Conservation (phyloP, 2,797 vertebrate species). For the Danio kyathit region DNA sequence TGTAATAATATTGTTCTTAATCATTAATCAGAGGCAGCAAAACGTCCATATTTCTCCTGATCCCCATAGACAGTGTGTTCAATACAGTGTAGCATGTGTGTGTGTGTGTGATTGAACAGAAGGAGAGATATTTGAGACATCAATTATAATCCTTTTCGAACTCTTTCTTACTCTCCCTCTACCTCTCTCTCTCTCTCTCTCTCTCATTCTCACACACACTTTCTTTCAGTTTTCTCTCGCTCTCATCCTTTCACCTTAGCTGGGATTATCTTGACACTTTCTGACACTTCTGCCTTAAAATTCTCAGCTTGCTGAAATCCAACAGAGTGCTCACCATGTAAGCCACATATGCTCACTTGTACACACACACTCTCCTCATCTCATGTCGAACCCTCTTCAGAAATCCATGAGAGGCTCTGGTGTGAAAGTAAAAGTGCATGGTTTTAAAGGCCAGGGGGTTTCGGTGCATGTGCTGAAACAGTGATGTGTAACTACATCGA, state of each 20-base stretch:
- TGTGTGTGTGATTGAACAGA: not conserved
- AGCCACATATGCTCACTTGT: conserved; percentile 15
- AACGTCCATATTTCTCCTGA: not conserved
- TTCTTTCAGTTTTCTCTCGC: conserved; percentile 44
- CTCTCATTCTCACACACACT: conserved; percentile 15
- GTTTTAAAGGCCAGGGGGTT: conserved; percentile 67
- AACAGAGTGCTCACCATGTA: conserved; percentile 66
- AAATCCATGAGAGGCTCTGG: conserved; percentile 64
- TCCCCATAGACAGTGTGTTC: not conserved
- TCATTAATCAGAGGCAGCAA: not conserved
- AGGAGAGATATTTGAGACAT: not conserved
- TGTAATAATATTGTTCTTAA: not conserved
- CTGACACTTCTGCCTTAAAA: conserved; percentile 70
- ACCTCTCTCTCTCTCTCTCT: no score
- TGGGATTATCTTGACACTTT: conserved; percentile 77
- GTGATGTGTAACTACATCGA: conserved; percentile 43
- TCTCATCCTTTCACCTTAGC: conserved; percentile 61
- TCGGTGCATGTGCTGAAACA: conserved; percentile 51
- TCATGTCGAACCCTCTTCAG: conserved; percentile 6
- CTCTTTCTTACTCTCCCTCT: conserved; percentile 53
- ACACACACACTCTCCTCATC: conserved; percentile 15
- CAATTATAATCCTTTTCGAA: conserved; percentile 30
- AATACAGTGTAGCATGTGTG: not conserved
- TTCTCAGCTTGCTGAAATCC: conserved; percentile 70
- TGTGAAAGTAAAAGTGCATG: conserved; percentile 63